Evolutionary conservation across 1,140 invertebrate species (phyloP).

Genomic region (Zophobas morio): DNA sequence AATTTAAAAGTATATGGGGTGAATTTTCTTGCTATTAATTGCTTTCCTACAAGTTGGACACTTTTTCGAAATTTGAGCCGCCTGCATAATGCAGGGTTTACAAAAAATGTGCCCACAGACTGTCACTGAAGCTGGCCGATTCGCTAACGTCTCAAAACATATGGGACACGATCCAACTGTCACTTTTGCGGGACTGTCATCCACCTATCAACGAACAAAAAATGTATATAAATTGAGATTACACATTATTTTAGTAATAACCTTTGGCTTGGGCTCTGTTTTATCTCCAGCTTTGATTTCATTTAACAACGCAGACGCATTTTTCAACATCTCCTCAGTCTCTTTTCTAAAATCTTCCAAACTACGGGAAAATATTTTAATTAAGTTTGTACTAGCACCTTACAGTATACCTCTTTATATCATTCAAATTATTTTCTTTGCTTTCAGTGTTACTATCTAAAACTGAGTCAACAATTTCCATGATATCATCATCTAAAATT

Average conservation of each 20-base stretch:
- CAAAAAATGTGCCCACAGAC: slow-evolving; percentile 58
- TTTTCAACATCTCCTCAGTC: slow-evolving; percentile 53
- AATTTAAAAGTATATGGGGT: slow-evolving; percentile 54
- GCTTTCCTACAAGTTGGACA: slow-evolving; percentile 55
- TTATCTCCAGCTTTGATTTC: slow-evolving; percentile 41
- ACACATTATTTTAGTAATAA: slow-evolving; percentile 2
- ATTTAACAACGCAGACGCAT: slow-evolving; percentile 36
- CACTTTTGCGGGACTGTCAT: slow-evolving; percentile 36
- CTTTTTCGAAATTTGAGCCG: slow-evolving; percentile 48
- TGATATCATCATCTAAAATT: slow-evolving; percentile 10
- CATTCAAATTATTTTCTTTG: not conserved
- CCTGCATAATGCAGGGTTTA: slow-evolving; percentile 46
- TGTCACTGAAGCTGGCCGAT: slow-evolving; percentile 46
- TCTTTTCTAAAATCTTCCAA: slow-evolving; percentile 51
- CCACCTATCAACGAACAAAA: slow-evolving; percentile 20
- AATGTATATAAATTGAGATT: slow-evolving; percentile 4
- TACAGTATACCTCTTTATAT: not conserved
- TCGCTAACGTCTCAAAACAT: slow-evolving; percentile 51
- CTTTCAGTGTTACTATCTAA: not conserved
- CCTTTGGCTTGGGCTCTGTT: slow-evolving; percentile 35
- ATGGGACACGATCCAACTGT: slow-evolving; percentile 50
- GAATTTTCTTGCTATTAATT: slow-evolving; percentile 50
- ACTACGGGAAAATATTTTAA: slow-evolving; percentile 37
- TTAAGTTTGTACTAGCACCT: not conserved
- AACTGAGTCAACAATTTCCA: slow-evolving; percentile 9